Base-by-base conservation (phyloP, 2,797 vertebrate genomes). In the Brachyalestes nurse region DNA sequence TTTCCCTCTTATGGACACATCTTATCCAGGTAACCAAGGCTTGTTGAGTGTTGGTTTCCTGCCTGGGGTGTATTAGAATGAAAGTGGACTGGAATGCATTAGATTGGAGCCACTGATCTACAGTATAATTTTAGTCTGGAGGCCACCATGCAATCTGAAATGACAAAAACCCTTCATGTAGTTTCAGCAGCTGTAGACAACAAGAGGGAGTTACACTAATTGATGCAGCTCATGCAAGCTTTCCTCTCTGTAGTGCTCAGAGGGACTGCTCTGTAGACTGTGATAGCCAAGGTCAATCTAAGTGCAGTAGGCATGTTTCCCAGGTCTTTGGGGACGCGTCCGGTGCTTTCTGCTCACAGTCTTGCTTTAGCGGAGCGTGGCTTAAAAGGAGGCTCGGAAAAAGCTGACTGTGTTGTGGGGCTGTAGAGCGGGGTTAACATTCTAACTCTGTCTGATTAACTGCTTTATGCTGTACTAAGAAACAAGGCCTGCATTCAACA, bases 261-360 rank as follows among this genome's bases (percentile, higher is more conserved):
- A 75, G 80, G 71, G 69, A 40, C 38, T 64, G 40, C 55, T 28
- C 40, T 57, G 58, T 49, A 67, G 13, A 49, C 67, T 58, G 62
- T 78, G 60, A 78, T 75, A 78, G 72, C 72, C 5, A 74, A 81
- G 83, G 85, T 85, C 79, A 86, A 5, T 25, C 23, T 23, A 64
- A 86, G 83, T 85, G 72, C 78, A 85, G 62, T 19, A 69, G 65
- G 7, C 77, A 57, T 70, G 51, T 83, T 72, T 81, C 49, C n/a
- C 51, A n/a, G 34, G 72, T 83, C 85, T 82, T 73, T 53, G 14
- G 76, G 79, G 79, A 85, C 58, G 42, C 72, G 51, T 79, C 34
- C 49, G 16, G 49, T 58, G 53, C 72, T 81, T 86, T 64, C 57
- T 74, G 76, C 71, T 17, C 57, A 42, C 45, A 61, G 74, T 66